phyloP scores from a whole-genome alignment of 64 coral and sea anemone species.

The Montipora cactus region DNA sequence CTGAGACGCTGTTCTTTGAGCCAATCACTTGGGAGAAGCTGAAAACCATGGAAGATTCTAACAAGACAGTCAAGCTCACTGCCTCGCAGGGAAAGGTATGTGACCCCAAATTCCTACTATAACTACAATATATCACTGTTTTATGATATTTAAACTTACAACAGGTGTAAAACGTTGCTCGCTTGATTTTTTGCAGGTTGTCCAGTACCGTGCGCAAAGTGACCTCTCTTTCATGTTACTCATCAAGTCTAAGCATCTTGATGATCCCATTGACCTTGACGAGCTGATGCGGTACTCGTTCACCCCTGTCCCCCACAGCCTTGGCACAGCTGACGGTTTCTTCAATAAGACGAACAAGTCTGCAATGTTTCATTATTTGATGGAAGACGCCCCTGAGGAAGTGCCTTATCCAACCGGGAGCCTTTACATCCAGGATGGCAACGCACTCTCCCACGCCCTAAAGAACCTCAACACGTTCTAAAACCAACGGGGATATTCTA shows the following conservation, averaged over 20 bases:
- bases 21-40: slow-evolving; percentile 64
- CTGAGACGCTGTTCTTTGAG: slow-evolving; percentile 47
- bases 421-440: slow-evolving; percentile 41
- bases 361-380: slow-evolving; percentile 26
- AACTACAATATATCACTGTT: neutral
- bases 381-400: neutral
- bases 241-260: slow-evolving; percentile 18
- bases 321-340: slow-evolving; percentile 36
- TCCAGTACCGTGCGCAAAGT: slow-evolving; percentile 38
- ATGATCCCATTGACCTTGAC: slow-evolving; percentile 32
- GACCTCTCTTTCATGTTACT: slow-evolving; percentile 21
- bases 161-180: neutral
- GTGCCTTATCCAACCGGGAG: neutral
- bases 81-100: slow-evolving; percentile 56
- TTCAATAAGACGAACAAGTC: slow-evolving; percentile 36
- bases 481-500: too few species aligned
- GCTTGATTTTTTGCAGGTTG: neutral
- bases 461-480: neutral
- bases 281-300: slow-evolving; percentile 42
- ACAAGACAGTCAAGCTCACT: slow-evolving; percentile 58
- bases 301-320: slow-evolving; percentile 46
- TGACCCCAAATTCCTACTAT: too few species aligned
- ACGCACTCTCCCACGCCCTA: slow-evolving; percentile 29
- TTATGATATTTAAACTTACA: neutral
- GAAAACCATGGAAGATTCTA: slow-evolving; percentile 47